A percentile compares a stretch with the other conserved stretches of the same genome.
Conservation (phyloP, 2,888 invertebrate genomes). For the Esperia sulphurella region DNA sequence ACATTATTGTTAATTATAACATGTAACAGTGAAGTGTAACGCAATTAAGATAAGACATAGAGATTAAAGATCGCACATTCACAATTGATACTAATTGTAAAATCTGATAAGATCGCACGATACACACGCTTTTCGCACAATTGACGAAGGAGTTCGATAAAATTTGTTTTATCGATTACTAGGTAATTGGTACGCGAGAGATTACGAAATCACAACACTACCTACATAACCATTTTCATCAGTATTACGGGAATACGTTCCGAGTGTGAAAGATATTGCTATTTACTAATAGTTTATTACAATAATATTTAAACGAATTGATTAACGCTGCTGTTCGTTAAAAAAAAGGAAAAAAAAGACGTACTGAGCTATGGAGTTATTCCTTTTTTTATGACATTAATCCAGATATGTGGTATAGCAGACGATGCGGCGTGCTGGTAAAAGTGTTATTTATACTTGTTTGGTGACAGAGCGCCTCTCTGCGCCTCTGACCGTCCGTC, state of each 20-base stretch:
- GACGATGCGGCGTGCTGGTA: slow-evolving; percentile 27
- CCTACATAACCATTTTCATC: neutral
- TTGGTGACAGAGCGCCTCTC: slow-evolving; percentile 49
- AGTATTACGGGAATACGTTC: no score
- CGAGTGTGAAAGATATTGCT: no score
- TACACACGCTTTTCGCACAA: slow-evolving; percentile 12
- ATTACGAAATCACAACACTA: slow-evolving; percentile 3
- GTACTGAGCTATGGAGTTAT: neutral
- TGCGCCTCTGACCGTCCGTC: slow-evolving; percentile 43
- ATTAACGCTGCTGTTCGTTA: no score
- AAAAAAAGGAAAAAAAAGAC: no score
- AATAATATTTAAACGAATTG: no score
- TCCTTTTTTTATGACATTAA: no score
- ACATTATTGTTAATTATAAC: slow-evolving; percentile 8
- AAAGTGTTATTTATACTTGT: slow-evolving; percentile 59
- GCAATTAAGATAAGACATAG: slow-evolving; percentile 1
- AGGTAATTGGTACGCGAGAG: neutral
- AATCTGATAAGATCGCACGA: slow-evolving; percentile 8
- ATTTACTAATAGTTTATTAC: no score
- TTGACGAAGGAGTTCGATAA: slow-evolving; percentile 9
- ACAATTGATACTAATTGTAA: slow-evolving; percentile 4
- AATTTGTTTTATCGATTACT: slow-evolving; percentile 9
- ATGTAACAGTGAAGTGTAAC: neutral
- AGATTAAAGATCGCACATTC: neutral
- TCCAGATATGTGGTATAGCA: slow-evolving; percentile 12